These are phyloP conservation scores for Clarias macrocephalus DNA, from an alignment of 2,113 vertebrate genomes.

Conservation along the genomic window DNA sequence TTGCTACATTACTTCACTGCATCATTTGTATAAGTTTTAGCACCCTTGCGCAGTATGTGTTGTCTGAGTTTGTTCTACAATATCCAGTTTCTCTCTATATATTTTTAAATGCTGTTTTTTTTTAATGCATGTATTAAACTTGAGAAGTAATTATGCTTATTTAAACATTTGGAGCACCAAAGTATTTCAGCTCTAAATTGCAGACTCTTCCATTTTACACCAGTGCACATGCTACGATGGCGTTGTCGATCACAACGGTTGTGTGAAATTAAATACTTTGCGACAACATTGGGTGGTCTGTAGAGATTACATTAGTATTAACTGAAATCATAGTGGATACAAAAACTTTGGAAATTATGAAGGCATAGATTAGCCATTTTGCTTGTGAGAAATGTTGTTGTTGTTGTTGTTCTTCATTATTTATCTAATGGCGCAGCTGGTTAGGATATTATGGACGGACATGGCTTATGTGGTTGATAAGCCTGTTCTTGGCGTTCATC, in stretches of 20 bases:
- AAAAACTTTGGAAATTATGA: background rate
- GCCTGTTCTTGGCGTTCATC: constrained; percentile 10
- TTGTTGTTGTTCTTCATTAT: background rate
- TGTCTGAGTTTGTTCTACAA: background rate
- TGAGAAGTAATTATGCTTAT: background rate
- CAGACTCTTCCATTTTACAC: background rate
- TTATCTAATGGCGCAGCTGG: background rate
- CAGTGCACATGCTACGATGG: background rate
- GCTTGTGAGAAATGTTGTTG: background rate
- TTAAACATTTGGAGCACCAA: background rate
- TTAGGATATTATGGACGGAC: background rate
- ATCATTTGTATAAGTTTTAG: background rate
- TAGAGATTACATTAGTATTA: background rate
- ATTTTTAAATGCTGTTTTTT: background rate
- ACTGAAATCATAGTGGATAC: background rate
- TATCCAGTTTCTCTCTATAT: background rate
- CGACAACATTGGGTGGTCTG: background rate
- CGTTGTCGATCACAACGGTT: background rate
- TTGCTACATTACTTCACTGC: no score
- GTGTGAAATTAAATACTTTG: background rate
- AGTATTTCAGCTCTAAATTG: background rate
- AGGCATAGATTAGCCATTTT: background rate
- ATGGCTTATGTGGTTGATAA: constrained; percentile 18
- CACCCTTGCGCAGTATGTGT: background rate
- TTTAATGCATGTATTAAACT: background rate